Conservation (phyloP, 2,888 invertebrate genomes). For the Spodoptera exigua region DNA sequence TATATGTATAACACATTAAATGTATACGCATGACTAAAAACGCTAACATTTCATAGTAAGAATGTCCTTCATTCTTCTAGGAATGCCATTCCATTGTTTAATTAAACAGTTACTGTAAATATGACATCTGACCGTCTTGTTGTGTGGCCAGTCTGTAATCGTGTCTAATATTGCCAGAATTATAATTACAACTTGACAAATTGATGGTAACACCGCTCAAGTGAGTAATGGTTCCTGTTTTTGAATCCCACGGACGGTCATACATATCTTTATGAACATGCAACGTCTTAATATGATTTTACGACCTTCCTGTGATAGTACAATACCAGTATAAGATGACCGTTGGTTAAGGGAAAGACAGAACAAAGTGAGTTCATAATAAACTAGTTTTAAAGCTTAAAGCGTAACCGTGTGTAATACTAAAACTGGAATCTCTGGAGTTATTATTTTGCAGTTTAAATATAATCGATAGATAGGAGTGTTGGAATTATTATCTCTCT, state of each 20-base stretch:
- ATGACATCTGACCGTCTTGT: slow-evolving; percentile 45
- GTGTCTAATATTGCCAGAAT: slow-evolving; percentile 52
- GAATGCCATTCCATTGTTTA: slow-evolving; percentile 58
- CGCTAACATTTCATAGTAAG: slow-evolving; percentile 36
- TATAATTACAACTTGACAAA: slow-evolving; percentile 58
- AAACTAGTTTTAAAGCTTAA: too few relatives aligned
- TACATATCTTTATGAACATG: slow-evolving; percentile 26
- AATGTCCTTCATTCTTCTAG: slow-evolving; percentile 42
- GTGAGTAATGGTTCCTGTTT: slow-evolving; percentile 51
- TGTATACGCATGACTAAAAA: slow-evolving; percentile 43
- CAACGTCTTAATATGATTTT: slow-evolving; percentile 36
- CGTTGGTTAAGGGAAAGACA: too few relatives aligned
- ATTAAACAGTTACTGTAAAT: slow-evolving; percentile 53
- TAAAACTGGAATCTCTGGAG: too few relatives aligned
- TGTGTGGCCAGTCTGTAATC: slow-evolving; percentile 51
- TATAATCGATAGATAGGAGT: too few relatives aligned
- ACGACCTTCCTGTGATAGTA: slow-evolving; percentile 40
- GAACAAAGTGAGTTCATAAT: too few relatives aligned
- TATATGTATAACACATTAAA: too few relatives aligned
- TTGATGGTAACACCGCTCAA: slow-evolving; percentile 41
- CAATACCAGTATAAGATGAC: too few relatives aligned
- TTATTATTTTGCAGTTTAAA: too few relatives aligned
- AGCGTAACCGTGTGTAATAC: too few relatives aligned
- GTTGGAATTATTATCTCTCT: too few relatives aligned
- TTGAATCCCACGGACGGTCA: slow-evolving; percentile 14